Evolutionary conservation across 53 echinoderm and acorn worm genomes (phyloP).

Genomic region (Arbacia lixula): DNA sequence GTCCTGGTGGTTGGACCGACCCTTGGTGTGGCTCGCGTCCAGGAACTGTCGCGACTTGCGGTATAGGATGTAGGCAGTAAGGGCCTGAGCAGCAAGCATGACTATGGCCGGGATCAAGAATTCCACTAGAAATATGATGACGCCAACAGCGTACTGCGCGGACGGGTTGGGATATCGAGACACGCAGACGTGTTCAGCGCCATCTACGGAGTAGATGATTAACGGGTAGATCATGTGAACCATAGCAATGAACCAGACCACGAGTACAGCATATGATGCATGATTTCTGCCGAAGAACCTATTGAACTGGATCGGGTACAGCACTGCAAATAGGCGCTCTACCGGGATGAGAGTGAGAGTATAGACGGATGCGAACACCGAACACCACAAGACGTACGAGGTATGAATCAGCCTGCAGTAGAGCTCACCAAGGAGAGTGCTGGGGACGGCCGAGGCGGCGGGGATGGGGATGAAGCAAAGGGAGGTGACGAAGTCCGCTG

Average conservation of each 20-base stretch:
- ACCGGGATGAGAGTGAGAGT: constrained; percentile 77
- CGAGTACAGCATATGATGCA: constrained; percentile 50
- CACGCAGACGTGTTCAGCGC: constrained; percentile 21
- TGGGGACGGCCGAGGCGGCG: constrained; percentile 25
- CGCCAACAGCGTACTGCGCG: constrained; percentile 53
- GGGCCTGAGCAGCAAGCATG: constrained; percentile 76
- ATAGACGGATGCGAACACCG: constrained; percentile 73
- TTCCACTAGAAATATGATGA: constrained; percentile 60
- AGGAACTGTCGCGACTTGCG: constrained; percentile 51
- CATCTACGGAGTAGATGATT: constrained; percentile 50
- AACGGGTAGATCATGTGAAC: constrained; percentile 52
- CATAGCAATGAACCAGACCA: constrained; percentile 60
- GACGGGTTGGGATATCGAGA: constrained; percentile 44
- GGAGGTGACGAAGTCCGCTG: constrained; percentile 82
- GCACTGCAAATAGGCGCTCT: constrained; percentile 81
- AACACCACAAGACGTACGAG: constrained; percentile 76
- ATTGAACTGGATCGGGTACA: constrained; percentile 75
- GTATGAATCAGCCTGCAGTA: constrained; percentile 76
- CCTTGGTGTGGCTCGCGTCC: background rate
- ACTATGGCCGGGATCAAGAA: constrained; percentile 75
- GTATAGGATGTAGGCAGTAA: constrained; percentile 67
- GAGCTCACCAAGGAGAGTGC: constrained; percentile 54
- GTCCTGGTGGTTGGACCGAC: background rate
- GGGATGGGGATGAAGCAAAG: constrained; percentile 72
- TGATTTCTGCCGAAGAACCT: constrained; percentile 65